Evolutionary conservation across 2,888 invertebrate genomes (phyloP).

Genomic region (Magallana nippona): DNA sequence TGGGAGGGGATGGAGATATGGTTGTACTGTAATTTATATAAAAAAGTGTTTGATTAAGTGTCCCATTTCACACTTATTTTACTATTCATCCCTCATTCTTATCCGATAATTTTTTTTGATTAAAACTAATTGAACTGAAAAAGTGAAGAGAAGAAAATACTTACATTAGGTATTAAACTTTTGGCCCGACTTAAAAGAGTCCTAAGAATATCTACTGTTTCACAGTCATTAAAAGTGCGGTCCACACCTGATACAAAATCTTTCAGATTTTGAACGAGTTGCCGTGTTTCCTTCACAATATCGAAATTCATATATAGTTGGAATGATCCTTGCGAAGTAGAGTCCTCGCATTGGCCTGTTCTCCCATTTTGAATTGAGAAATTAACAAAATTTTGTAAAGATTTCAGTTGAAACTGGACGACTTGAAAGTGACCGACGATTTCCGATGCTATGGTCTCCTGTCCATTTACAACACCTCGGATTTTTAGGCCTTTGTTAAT

Average conservation of each 20-base stretch:
- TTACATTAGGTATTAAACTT: conserved; percentile 3
- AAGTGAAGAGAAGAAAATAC: neutral
- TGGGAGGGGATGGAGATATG: neutral
- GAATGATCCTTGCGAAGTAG: neutral
- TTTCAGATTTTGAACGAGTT: neutral
- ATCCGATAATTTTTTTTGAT: too few relatives aligned
- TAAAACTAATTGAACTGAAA: too few relatives aligned
- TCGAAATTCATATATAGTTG: conserved; percentile 5
- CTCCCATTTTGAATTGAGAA: neutral
- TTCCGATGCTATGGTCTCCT: neutral
- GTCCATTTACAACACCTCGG: neutral
- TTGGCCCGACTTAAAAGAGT: neutral
- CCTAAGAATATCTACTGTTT: neutral
- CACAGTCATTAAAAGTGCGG: neutral
- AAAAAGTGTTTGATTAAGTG: neutral
- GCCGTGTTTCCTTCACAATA: neutral
- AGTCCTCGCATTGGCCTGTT: neutral
- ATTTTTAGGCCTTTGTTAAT: neutral
- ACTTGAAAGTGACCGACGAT: neutral
- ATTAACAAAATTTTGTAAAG: neutral
- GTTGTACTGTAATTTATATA: neutral
- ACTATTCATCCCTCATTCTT: too few relatives aligned
- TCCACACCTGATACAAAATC: neutral
- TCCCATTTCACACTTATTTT: too few relatives aligned
- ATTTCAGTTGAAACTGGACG: neutral